Percentiles rank a stretch among this genome's conserved stretches.
Conservation (phyloP, 2,888 invertebrate species). For the Eudasyphora cyanicolor region DNA sequence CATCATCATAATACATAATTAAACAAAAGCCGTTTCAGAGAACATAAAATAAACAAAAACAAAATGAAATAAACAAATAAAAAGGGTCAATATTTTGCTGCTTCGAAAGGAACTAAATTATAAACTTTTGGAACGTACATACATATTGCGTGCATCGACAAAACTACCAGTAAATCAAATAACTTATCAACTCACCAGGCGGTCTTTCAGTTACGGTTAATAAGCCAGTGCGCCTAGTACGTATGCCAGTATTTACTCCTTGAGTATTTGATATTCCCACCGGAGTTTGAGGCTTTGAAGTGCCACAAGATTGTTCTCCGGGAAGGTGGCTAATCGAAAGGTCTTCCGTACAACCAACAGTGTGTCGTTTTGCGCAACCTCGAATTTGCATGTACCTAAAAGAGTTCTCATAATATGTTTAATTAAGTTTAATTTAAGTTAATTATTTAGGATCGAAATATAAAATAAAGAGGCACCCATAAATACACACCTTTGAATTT, state of each 20-base stretch:
- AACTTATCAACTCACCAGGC: conserved; percentile 84
- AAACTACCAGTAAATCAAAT: not conserved
- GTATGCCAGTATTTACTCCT: conserved; percentile 78
- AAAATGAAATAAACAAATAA: conserved; percentile 65
- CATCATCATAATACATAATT: conserved; percentile 68
- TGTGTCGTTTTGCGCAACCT: conserved; percentile 89
- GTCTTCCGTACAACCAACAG: conserved; percentile 89
- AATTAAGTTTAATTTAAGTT: not conserved
- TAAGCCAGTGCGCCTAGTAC: conserved; percentile 90
- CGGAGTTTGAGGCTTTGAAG: conserved; percentile 45
- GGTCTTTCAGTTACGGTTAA: conserved; percentile 92
- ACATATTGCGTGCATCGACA: too few species aligned
- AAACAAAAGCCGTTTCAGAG: conserved; percentile 66
- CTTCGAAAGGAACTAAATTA: not conserved
- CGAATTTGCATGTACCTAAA: conserved; percentile 88
- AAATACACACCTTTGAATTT: conserved; percentile 77
- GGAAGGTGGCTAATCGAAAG: conserved; percentile 75
- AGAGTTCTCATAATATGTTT: not conserved
- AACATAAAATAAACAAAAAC: conserved; percentile 59
- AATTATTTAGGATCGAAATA: too few species aligned
- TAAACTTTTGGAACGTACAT: not conserved
- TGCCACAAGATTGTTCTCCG: conserved; percentile 55
- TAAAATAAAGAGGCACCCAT: not conserved
- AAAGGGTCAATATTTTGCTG: not conserved
- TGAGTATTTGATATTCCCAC: conserved; percentile 64